Base-by-base conservation (phyloP, 2,888 invertebrate genomes). In the Agrotis segetum region DNA sequence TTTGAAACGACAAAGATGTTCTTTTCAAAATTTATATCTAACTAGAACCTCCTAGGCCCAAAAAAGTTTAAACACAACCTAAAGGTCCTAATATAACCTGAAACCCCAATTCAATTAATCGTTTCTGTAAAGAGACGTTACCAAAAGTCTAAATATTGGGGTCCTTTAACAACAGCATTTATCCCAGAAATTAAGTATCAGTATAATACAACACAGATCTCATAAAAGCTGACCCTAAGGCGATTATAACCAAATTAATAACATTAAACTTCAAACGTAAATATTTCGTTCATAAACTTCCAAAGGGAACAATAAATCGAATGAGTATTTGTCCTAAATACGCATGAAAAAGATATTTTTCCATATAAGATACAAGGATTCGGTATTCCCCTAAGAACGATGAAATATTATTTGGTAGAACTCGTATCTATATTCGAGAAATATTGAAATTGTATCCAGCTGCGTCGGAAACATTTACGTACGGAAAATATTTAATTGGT, bases 371-470 rank as follows among this genome's bases (percentile, higher is more conserved):
- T 72, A 72, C 50, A 79, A n/a, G 61, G 56, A 79, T 79, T 62
- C 73, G 50, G 62, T 52, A 79, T 61, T 55, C 60, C 80, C 56
- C 40, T 17, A 66, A 79, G 77, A 58, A 67, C 46, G 52, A 46
- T 65, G 75, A 58, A 74, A 80, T 76, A 62, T 66, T 49, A 80
- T 76, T 76, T 58, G 66, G 14, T 29, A 14, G 62, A 53, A 67
- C 52, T 40, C 53, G 49, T 60, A 58, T 60, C 64, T 47, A 74
- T 68, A 67, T 67, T 53, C 59, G 44, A 50, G 67, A 55, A 59
- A 58, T 76, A 80, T 67, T 74, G 34, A 81, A 81, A 67, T 52
- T 61, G 61, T 68, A 77, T 77, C 50, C 81, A 79, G 76, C 55
- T 68, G 75, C 47, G 76, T 62, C 66, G 58, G 67, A 49, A 56